Base-by-base conservation (phyloP, 2,797 vertebrate species). In the Pelodytes ibericus region DNA sequence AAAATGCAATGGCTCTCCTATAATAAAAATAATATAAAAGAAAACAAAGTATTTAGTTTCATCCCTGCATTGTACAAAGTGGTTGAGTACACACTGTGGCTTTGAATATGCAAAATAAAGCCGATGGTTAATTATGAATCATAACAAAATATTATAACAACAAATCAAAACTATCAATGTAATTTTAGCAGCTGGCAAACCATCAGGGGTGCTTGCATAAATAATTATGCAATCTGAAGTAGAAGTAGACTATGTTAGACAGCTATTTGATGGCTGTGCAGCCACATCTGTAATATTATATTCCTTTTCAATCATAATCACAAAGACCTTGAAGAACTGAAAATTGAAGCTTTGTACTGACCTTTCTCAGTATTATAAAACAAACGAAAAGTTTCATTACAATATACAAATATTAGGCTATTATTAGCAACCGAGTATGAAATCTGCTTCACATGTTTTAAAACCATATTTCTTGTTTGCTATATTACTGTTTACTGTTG, bases 131-230 rank as follows among this genome's bases (percentile, higher is more conserved):
- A 72, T 72, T 78, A 78, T 72, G 76, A 67, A 78, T 78, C 59
- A 59, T 67, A 78, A 73, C 70, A 72, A 61, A 60, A 57, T 41
- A 41, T 59, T 67, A 73, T 53, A 72, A 72, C 69, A 66, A 72
- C 70, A 78, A 78, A 72, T 77, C 75, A 72, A 66, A 78, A 73
- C 70, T 61, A 73, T 78, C 76, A 72, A 62, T 73, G 70, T 26
- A 68, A 68, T 67, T 78, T 25, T 15, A 78, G 57, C 76, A 78
- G 76, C 76, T 78, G 76, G 76, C 30, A 67, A 73, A 78, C 29
- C 76, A 78, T 78, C 76, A 72, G 75, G 76, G 76, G 63, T 72
- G 62, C 70, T 31, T 20, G 70, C 70, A 78, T 78, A 78, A 78
- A 78, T 78, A 68, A 78, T 78, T 68, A 78, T 49, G 70, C 70